Evolutionary conservation across 2,888 invertebrate species (phyloP).

Genomic region (Eupsilia transversa): DNA sequence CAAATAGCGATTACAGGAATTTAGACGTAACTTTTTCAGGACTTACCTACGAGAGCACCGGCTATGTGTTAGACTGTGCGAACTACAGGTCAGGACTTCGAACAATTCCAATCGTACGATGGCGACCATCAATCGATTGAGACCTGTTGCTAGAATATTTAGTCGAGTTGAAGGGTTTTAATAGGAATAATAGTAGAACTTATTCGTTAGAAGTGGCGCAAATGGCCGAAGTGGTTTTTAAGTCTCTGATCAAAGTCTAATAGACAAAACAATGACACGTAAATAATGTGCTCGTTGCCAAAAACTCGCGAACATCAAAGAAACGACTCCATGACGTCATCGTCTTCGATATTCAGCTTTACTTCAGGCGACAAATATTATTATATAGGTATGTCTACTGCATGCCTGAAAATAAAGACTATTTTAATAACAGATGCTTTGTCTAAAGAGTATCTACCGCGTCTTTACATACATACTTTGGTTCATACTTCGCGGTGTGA

Average conservation of each 20-base stretch:
- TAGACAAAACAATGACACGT: neutral
- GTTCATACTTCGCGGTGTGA: too few species aligned
- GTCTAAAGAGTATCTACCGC: neutral
- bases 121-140: neutral
- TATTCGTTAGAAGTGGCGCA: neutral
- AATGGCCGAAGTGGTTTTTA: too few species aligned
- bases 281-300: conserved; percentile 11
- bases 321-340: neutral
- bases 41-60: neutral
- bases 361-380: conserved; percentile 5
- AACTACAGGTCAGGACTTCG: neutral
- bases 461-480: too few species aligned
- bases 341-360: neutral
- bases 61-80: too few species aligned
- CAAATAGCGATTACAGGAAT: too few species aligned
- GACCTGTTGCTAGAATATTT: neutral
- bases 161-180: neutral
- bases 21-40: neutral
- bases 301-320: conserved; percentile 1
- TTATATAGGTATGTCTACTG: neutral
- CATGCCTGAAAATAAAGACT: neutral
- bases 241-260: neutral
- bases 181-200: neutral
- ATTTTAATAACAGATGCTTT: neutral
- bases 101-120: neutral